Conservation (phyloP, 2,888 invertebrate genomes). For the Galerucella pusilla region DNA sequence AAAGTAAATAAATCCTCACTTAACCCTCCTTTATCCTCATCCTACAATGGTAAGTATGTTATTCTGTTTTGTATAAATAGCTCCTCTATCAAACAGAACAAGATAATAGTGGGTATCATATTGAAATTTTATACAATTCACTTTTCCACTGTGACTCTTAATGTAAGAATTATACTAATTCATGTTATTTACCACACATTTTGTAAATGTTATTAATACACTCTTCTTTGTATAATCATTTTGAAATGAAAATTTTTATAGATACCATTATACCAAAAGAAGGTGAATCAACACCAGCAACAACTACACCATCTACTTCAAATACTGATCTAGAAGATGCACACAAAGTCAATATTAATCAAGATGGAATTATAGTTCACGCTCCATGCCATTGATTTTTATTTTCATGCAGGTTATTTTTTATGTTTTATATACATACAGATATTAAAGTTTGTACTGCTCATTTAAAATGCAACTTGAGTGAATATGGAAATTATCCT, state of each 20-base stretch:
- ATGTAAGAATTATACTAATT: not conserved
- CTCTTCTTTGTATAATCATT: not conserved
- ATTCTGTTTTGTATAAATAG: not conserved
- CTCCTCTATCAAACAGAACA: too few species aligned
- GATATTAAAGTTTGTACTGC: not conserved
- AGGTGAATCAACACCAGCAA: slow-evolving; percentile 57
- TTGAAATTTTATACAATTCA: too few species aligned
- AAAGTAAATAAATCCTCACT: not conserved
- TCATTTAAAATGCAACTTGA: not conserved
- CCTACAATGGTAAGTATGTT: not conserved
- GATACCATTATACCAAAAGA: slow-evolving; percentile 43
- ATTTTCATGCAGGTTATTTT: not conserved
- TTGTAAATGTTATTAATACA: not conserved
- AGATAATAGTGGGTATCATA: too few species aligned
- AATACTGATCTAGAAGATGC: slow-evolving; percentile 35
- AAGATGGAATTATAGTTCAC: slow-evolving; percentile 19
- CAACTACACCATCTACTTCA: slow-evolving; percentile 43
- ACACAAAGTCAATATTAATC: slow-evolving; percentile 8
- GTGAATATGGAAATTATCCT: not conserved
- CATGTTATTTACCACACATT: not conserved
- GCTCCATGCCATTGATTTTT: slow-evolving; percentile 31
- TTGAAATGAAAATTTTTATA: slow-evolving; percentile 20
- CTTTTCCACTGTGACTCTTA: too few species aligned
- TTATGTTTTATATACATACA: not conserved
- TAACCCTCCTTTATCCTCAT: not conserved